phyloP scores from a whole-genome alignment of 2,888 invertebrate species.

The Conomelus anceps region DNA sequence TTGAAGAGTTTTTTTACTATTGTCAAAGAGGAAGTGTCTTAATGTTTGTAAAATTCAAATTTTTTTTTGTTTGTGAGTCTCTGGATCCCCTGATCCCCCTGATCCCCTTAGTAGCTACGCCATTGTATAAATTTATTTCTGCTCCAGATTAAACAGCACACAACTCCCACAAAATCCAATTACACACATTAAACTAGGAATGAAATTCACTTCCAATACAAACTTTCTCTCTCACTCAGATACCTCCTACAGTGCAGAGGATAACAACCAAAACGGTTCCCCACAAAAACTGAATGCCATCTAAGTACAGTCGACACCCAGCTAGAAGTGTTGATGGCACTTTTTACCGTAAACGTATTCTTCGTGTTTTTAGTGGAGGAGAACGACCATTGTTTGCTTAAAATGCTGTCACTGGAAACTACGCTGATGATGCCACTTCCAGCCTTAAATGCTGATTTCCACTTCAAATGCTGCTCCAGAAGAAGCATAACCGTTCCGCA shows the following conservation, averaged over 20 bases:
- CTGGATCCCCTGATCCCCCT: no score
- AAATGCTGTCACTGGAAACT: neutral
- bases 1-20: no score
- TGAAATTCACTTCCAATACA: neutral
- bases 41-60: no score
- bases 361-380: neutral
- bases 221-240: neutral
- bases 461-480: neutral
- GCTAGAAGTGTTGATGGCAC: neutral
- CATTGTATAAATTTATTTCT: no score
- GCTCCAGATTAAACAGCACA: no score
- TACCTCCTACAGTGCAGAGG: neutral
- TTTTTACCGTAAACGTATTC: neutral
- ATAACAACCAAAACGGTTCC: neutral
- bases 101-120: no score
- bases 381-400: neutral
- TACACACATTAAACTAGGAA: no score
- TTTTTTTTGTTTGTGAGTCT: no score
- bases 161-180: no score
- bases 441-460: no score
- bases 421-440: neutral
- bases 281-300: neutral
- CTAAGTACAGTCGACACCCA: neutral
- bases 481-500: neutral
- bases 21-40: no score